These are phyloP conservation scores for Drosophila neonasuta DNA, from an alignment of 2,888 invertebrate genomes.

Conservation along the genomic window DNA sequence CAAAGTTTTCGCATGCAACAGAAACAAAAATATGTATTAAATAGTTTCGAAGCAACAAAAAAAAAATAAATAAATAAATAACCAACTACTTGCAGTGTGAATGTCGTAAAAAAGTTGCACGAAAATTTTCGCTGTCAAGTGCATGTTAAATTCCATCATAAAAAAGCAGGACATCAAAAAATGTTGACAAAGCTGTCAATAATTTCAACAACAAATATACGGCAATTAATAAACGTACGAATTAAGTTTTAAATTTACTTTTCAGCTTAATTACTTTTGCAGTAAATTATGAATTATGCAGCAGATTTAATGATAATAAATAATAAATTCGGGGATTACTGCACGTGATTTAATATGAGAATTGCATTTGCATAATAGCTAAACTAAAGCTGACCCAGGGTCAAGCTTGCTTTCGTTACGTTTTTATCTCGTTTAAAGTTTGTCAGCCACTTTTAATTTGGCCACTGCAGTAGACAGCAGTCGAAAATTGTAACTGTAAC, in stretches of 20 bases:
- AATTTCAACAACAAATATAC: not conserved
- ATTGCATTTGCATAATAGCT: not conserved
- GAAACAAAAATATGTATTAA: slow-evolving; percentile 9
- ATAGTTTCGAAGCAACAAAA: not conserved
- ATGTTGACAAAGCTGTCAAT: not conserved
- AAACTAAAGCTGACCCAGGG: not conserved
- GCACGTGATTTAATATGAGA: not conserved
- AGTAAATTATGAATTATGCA: no score
- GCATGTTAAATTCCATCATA: not conserved
- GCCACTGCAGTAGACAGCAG: not conserved
- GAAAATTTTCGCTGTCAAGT: not conserved
- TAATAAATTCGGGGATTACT: not conserved
- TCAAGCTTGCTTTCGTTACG: not conserved
- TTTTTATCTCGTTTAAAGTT: not conserved
- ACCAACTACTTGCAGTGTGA: not conserved
- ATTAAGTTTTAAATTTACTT: not conserved
- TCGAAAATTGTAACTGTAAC: not conserved
- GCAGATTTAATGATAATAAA: not conserved
- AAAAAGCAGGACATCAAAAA: not conserved
- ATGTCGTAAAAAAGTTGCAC: not conserved
- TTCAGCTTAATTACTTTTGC: no score
- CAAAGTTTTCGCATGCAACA: slow-evolving; percentile 11
- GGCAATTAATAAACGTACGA: not conserved
- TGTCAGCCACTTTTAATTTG: not conserved
- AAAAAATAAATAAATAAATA: slow-evolving; percentile 12